A percentile compares a stretch with the other conserved stretches of the same genome.
Evolutionary conservation across 1,140 invertebrate species (phyloP).

Genomic region (Drosophila lowei): DNA sequence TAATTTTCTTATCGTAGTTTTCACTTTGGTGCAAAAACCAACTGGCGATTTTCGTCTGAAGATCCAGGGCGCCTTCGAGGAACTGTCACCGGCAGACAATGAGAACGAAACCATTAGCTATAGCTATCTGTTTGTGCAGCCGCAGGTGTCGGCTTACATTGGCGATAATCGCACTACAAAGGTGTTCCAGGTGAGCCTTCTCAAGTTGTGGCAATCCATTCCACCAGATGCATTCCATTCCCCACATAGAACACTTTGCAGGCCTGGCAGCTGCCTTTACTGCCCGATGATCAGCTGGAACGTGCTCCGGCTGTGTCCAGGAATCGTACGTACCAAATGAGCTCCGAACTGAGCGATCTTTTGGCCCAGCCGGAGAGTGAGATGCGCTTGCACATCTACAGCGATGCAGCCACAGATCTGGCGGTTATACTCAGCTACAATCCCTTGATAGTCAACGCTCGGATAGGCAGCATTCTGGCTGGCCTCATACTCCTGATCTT

Average conservation of each 20-base stretch:
- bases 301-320: conserved; percentile 45
- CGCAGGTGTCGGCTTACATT: conserved; percentile 54
- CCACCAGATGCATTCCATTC: not conserved
- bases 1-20: conserved; percentile 36
- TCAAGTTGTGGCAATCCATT: not conserved
- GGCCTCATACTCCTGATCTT: conserved; percentile 87
- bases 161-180: conserved; percentile 40
- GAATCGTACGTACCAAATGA: conserved; percentile 70
- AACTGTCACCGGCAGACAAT: conserved; percentile 15
- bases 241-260: conserved; percentile 55
- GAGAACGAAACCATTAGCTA: conserved; percentile 48
- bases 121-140: conserved; percentile 66
- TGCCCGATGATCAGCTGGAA: conserved; percentile 49
- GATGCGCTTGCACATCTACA: conserved; percentile 62
- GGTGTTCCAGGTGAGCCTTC: conserved; percentile 42
- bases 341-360: conserved; percentile 39
- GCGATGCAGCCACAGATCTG: conserved; percentile 57
- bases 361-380: conserved; percentile 29
- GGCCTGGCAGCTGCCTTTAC: conserved; percentile 62
- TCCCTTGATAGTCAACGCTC: conserved; percentile 85
- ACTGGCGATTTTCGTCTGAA: conserved; percentile 70
- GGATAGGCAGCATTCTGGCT: conserved; percentile 87
- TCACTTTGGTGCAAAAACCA: conserved; percentile 64
- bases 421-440: conserved; percentile 83
- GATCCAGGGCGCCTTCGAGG: conserved; percentile 65